Base-by-base conservation (phyloP, 2,113 vertebrate genomes). In the Trinectes maculatus region DNA sequence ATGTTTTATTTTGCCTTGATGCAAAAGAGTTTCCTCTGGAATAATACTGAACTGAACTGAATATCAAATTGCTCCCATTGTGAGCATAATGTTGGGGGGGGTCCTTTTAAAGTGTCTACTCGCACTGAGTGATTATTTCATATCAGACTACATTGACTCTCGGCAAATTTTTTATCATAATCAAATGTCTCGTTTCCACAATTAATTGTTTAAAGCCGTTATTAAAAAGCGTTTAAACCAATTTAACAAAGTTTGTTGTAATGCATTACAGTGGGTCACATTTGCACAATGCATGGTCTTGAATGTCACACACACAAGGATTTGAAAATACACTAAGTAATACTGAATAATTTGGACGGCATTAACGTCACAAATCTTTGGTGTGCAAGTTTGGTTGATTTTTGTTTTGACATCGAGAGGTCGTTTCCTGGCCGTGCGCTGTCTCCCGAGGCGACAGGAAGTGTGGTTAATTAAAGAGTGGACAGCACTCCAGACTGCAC, bases 391-490 rank as follows among this genome's bases (percentile, higher is more conserved):
- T 58, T 36, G 68, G 53, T 77, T 67, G 67, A 11, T 56, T 9
- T 13, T 19, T 71, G 56, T 73, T 74, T 43, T 64, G 72, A 77
- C 65, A 56, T 37, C 16, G n/a, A 33, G 44, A 19, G 26, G 47
- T 43, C 49, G 6, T 66, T 67, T 48, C 61, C 36, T 80, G 48
- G 67, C 43, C 59, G 47, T 83, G 74, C 62, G 76, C 26, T 31
- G 74, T 75, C 82, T 74, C 69, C 75, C 42, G 5, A 82, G 54
- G 71, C 66, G 85, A 85, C 77, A 83, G 79, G 74, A 88, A 68
- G 66, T 54, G 63, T 52, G 62, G 76, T 73, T 89, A 87, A 88
- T 91, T 87, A 87, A 87, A 83, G 76, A 87, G 76, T 84, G 87
- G 90, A 89, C 88, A 79, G 72, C 87, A 62, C 87, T 89, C 80